Percentiles rank a stretch among this genome's conserved stretches.
phyloP scores from a whole-genome alignment of 2,113 vertebrate species.

The Phoxinus phoxinus region DNA sequence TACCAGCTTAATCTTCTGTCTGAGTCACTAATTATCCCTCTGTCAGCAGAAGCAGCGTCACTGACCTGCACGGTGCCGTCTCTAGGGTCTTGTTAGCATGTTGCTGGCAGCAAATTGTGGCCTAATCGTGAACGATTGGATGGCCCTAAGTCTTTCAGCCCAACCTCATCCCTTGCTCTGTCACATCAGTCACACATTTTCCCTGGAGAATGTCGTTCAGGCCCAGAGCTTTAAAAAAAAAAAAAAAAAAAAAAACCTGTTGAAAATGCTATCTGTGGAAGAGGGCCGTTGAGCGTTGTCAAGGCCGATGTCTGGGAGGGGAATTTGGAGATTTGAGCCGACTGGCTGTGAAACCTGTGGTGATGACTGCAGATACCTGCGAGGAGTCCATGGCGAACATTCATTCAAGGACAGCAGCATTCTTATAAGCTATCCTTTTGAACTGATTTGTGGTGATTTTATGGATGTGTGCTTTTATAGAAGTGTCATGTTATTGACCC shows the following conservation, averaged over 20 bases:
- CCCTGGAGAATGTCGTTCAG: slow-evolving; percentile 49
- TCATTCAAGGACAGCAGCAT: neutral
- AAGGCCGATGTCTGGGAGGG: slow-evolving; percentile 18
- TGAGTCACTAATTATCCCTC: slow-evolving; percentile 78
- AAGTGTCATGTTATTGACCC: neutral
- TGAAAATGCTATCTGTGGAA: slow-evolving; percentile 21
- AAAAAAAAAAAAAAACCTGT: slow-evolving; percentile 18
- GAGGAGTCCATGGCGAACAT: neutral
- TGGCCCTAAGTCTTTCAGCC: slow-evolving; percentile 40
- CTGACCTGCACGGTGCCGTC: slow-evolving; percentile 51
- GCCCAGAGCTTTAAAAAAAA: neutral
- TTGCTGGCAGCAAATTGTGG: slow-evolving; percentile 68
- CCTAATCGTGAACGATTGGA: slow-evolving; percentile 57
- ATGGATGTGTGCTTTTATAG: neutral
- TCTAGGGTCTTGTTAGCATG: slow-evolving; percentile 75
- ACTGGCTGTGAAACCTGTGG: slow-evolving; percentile 31
- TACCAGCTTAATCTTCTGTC: slow-evolving; percentile 75
- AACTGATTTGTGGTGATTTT: neutral
- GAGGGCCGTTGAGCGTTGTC: neutral
- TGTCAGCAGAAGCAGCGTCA: slow-evolving; percentile 65
- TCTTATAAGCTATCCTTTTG: slow-evolving; percentile 7
- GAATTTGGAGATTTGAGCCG: slow-evolving; percentile 23
- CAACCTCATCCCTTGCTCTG: slow-evolving; percentile 43
- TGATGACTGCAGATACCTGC: slow-evolving; percentile 21
- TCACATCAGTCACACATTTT: slow-evolving; percentile 54